Evolutionary conservation across 2,113 vertebrate species (phyloP), one percentile per base, ranked within the genome.

Genomic region (Anoura caudifer): DNA sequence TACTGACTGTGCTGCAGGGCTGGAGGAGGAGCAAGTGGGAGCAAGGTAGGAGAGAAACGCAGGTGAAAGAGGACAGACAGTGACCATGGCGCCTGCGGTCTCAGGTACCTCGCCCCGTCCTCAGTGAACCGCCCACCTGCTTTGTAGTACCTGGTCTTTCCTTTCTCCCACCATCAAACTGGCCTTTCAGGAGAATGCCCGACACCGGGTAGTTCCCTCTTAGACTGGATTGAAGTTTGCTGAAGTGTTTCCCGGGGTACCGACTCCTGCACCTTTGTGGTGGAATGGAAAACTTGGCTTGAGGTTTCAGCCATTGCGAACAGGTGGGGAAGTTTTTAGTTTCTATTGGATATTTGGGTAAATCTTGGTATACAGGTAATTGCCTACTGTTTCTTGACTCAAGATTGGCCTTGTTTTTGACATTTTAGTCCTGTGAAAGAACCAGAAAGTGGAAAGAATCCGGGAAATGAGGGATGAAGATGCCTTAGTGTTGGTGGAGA

Each of bases 91-190:
- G 11, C 33, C 28, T 41, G 36, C 22, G 7, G 1, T 61, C 63
- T 50, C 59, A 11, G 56, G 69, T 26, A 3, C 54, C 26, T n/a
- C 0, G 0, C 1, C n/a, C 13, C 26, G 0, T 36, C 63, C 15
- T 45, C 0, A 0, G 0, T 38, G 83, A 16, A 5, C 8, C 33
- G 59, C 69, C 33, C 0, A 0, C 4, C 8, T 52, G 1, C 38
- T 5, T n/a, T 24, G 4, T 11, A 22, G 41, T 50, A 17, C 45
- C 41, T 0, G 10, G 15, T n/a, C 76, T 84, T 69, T 2, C 43
- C 36, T 73, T 61, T 72, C 56, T 54, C 3, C 33, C 17, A 28
- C 17, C 31, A 19, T 61, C 19, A n/a, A 65, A n/a, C 2, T 10
- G 63, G 43, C 52, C 52, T 81, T 93, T 77, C 41, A 22, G 87